Evolutionary conservation across 2,888 invertebrate genomes (phyloP).

Genomic region (Plemyria rubiginata): DNA sequence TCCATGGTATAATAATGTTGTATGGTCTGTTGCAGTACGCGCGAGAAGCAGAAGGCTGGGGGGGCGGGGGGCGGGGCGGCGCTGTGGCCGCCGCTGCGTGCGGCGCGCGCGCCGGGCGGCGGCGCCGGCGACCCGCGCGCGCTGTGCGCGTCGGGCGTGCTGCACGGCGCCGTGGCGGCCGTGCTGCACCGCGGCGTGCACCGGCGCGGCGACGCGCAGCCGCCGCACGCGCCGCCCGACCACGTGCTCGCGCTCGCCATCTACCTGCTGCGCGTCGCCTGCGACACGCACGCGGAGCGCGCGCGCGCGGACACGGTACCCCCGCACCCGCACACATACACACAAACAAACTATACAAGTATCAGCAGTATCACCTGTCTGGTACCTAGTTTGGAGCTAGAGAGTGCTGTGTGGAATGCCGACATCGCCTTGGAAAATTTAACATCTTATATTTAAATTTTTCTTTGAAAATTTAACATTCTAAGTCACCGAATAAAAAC

Average conservation of each 20-base stretch:
- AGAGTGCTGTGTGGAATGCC: too few species aligned
- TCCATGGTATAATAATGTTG: too few species aligned
- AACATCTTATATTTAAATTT: too few species aligned
- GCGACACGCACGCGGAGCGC: conserved; percentile 75
- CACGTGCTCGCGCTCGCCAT: conserved; percentile 94
- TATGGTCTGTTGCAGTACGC: conserved; percentile 55
- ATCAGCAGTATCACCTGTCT: too few species aligned
- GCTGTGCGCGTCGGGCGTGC: conserved; percentile 70
- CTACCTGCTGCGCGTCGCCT: conserved; percentile 94
- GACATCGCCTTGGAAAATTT: too few species aligned
- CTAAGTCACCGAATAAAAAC: too few species aligned
- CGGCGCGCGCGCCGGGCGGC: conserved; percentile 49
- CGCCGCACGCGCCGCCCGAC: conserved; percentile 87
- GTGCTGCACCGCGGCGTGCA: conserved; percentile 94
- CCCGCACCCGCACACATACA: too few species aligned
- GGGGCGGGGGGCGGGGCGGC: conserved; percentile 46
- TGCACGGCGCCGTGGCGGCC: conserved; percentile 88
- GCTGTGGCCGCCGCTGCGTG: conserved; percentile 77
- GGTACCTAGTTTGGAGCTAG: too few species aligned
- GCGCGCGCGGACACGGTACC: conserved; percentile 31
- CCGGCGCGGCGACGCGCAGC: conserved; percentile 87
- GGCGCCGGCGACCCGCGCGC: conserved; percentile 72
- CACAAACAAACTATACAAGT: too few species aligned
- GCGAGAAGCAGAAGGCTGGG: conserved; percentile 66
- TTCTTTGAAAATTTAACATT: too few species aligned